Conservation (phyloP, 64 coral and sea anemone species). For the Trachythela sp. region DNA sequence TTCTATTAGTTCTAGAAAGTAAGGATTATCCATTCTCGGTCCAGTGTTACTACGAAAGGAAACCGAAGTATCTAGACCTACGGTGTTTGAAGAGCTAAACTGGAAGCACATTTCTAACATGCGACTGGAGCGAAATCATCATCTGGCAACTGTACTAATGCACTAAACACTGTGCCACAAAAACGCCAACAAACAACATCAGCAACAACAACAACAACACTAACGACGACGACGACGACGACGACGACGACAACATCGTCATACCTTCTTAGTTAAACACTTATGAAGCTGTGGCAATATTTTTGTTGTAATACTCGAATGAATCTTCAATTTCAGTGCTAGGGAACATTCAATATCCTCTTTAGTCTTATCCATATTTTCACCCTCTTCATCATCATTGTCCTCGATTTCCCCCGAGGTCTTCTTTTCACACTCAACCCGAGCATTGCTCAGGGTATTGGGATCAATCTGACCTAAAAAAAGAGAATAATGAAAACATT, state of each 20-base stretch:
- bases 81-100: no score
- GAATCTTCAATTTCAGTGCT: conserved; percentile 50
- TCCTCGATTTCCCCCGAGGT: neutral
- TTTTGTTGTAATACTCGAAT: conserved; percentile 58
- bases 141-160: no score
- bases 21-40: no score
- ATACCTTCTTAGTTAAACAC: conserved; percentile 84
- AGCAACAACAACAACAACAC: neutral
- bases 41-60: no score
- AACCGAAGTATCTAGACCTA: no score
- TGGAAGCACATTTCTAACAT: no score
- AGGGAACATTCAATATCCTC: conserved; percentile 22
- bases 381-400: conserved; percentile 32
- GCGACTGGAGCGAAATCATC: no score
- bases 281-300: conserved; percentile 77
- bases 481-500: neutral
- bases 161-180: no score
- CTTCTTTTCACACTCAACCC: neutral
- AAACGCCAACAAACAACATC: no score
- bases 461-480: neutral
- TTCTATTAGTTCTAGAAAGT: no score
- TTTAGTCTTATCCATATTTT: neutral
- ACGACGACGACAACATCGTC: neutral
- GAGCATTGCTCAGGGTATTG: neutral
- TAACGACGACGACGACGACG: neutral